Evolutionary conservation across 2,797 vertebrate species (phyloP), one percentile per base, ranked within the genome.

Genomic region (Mallotus villosus): DNA sequence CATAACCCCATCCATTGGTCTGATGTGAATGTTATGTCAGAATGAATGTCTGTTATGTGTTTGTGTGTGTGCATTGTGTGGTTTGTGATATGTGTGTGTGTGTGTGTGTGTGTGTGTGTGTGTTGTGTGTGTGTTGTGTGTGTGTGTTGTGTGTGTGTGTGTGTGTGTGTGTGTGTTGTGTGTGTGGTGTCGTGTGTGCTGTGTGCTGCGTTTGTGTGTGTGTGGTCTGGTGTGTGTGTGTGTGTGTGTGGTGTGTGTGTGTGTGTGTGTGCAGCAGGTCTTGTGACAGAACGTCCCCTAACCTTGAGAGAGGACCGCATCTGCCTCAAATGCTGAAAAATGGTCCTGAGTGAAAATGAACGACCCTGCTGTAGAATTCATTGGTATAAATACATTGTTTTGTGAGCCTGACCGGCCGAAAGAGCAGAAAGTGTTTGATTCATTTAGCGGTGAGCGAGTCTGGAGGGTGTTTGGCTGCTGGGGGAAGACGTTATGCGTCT

Each of bases 51-150:
- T 41, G 84, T 78, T 89, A 75, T 81, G 71, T 82, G 72, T 84
- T 73, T 91, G 72, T 87, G 84, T 84, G 11, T 27, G n/a, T n/a
- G n/a, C n/a, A n/a, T n/a, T n/a, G n/a, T n/a, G n/a, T n/a, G n/a
- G n/a, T n/a, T n/a, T n/a, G n/a, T n/a, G n/a, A n/a, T n/a, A n/a
- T 87, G 84, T 84, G 11, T 27, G n/a, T n/a, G n/a, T n/a, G n/a
- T n/a, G n/a, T n/a, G n/a, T n/a, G 87, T 88, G 89, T 92, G 87
- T 87, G 87, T 90, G 79, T 88, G n/a, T n/a, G n/a, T n/a, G n/a
- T n/a, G n/a, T n/a, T n/a, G n/a, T n/a, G n/a, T n/a, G n/a, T n/a
- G n/a, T 88, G 88, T 84, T 86, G 86, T 73, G 61, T 58, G 65
- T 73, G 67, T 77, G 65, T 77, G 3, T 72, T 75, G 70, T n/a